These are phyloP conservation scores for Chaetura pelagica DNA, from an alignment of 2,113 vertebrate genomes.

Conservation along the genomic window DNA sequence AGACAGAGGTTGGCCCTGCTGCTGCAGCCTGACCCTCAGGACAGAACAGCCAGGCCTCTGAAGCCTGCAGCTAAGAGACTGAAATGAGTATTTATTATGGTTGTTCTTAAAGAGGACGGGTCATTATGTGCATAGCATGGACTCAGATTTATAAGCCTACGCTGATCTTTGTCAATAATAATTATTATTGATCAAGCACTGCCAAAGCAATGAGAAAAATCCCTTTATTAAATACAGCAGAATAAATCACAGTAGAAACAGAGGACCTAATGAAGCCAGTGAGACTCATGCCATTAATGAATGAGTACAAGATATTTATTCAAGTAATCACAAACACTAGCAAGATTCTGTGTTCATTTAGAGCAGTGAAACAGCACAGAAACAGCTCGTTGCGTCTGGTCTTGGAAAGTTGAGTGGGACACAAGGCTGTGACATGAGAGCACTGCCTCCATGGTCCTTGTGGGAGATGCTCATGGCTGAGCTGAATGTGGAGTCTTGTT, in stretches of 20 bases:
- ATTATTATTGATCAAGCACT: neutral
- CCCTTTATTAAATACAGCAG: neutral
- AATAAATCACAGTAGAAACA: neutral
- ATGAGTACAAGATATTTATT: neutral
- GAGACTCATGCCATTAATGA: accelerated
- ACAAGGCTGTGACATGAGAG: accelerated
- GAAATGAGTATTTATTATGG: neutral
- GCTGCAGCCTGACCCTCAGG: neutral
- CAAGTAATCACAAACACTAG: neutral
- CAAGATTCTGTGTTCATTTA: neutral
- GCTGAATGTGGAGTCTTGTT: accelerated
- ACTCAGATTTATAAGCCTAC: neutral
- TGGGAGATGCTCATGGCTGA: accelerated
- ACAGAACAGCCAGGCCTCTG: accelerated
- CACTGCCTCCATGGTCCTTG: neutral
- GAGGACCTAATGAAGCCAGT: neutral
- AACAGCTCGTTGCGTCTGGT: neutral
- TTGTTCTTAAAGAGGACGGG: neutral
- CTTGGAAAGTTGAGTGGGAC: accelerated
- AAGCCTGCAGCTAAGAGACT: neutral
- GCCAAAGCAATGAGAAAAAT: neutral
- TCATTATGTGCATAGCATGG: neutral
- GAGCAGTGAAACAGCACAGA: accelerated
- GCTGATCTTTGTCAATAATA: neutral
- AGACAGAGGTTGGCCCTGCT: neutral